Evolutionary conservation across 2,113 vertebrate species (phyloP), one percentile per base, ranked within the genome.

Genomic region (Athene noctua): DNA sequence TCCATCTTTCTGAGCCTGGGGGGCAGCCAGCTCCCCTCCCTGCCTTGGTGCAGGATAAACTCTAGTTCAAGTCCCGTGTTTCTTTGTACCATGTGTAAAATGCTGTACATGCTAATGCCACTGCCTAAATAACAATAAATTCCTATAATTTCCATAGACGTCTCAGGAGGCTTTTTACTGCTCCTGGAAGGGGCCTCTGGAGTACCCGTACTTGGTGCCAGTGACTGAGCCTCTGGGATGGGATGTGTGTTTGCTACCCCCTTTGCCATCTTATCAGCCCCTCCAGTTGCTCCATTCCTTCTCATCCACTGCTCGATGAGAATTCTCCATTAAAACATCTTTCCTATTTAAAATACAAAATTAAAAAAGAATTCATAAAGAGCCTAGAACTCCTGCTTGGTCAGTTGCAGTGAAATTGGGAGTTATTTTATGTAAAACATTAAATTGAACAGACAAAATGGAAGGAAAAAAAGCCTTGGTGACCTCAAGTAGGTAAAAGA

Each of bases 401-500:
- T 63, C 55, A 72, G 65, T 52, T 65, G 10, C 15, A 42, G 25
- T 71, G 75, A 32, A 90, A 94, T 70, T 47, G 12, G 59, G 36
- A 80, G 63, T 90, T 95, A 49, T 44, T 91, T 81, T 52, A 42
- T 38, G 32, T 91, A 62, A 92, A 90, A 90, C 16, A 51, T 86
- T 77, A 72, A 93, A 68, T 16, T 36, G 42, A 73, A 58, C 36
- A 55, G 67, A 78, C 67, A 77, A 92, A 92, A 61, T 68, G 40
- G 36, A 80, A 73, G 27, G 40, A 54, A 44, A 91, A 73, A 97
- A 94, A 67, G 61, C 54, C 27, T 92, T 8, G 2, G 18, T 94
- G 93, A 96, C 90, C 86, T 96, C 25, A 22, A 20, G 61, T 70
- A 63, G 47, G 61, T 80, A 71, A 87, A 87, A 66, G 30, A 86